Base-by-base conservation (phyloP, 2,113 vertebrate species). In the Chunga burmeisteri region DNA sequence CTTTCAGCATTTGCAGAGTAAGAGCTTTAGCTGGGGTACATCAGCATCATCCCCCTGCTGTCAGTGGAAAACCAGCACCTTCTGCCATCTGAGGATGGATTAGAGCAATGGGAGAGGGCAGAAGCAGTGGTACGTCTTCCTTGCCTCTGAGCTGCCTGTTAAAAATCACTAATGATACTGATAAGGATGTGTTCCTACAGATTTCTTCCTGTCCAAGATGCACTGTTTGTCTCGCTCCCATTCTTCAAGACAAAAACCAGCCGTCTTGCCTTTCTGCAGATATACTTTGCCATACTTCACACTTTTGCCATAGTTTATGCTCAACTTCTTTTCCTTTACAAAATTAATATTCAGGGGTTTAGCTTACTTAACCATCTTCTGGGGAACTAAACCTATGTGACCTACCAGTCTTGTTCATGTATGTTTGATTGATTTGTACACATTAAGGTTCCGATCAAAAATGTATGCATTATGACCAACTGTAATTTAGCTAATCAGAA, bases 141-240 rank as follows among this genome's bases (percentile, higher is more conserved):
- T 34, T 8, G 75, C 49, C 58, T 71, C 10, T 2, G 53, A 40
- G 82, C 67, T 63, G 56, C 15, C 11, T 2, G 8, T 4, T 23
- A 1, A 22, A 20, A 11, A 2, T 11, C 2, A 1, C 59, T 29
- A 0, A 9, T 4, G 23, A 0, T 49, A 46, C 47, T 13, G 42
- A 4, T 3, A 3, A 14, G 13, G 88, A 4, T 19, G 15, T 32
- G 27, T 46, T 27, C 77, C 36, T 17, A 19, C 38, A 36, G 70
- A 40, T 21, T 68, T 29, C 70, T 11, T 42, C 72, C 62, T 40
- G 29, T 6, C 67, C 56, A 2, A 15, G 25, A 4, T 13, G 42
- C 0, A 0, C 56, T 11, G 27, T 30, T 38, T 26, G 10, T 52
- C n/a, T 78, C 6, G 1, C 23, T 70, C 30, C 40, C 25, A 0